Conservation (phyloP, 2,113 vertebrate species). For the Chroicocephalus ridibundus region DNA sequence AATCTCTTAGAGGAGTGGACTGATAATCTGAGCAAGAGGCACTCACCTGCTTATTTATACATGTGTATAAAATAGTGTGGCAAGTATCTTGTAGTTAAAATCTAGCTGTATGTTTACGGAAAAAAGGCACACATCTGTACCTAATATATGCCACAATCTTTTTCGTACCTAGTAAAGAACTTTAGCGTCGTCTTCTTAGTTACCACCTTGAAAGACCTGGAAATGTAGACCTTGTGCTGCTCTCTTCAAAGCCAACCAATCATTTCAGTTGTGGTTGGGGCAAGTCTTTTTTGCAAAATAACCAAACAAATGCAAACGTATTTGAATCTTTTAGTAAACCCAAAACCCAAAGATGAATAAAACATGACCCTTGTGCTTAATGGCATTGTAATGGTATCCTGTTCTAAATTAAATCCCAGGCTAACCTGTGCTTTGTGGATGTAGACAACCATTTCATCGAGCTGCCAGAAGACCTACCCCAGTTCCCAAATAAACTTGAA, state of each 20-base stretch:
- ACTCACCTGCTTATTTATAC: background rate
- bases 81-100: background rate
- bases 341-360: background rate
- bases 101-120: background rate
- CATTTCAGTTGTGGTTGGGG: background rate
- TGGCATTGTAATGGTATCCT: background rate
- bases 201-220: background rate
- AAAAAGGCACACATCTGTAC: background rate
- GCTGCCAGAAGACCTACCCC: slow-evolving; percentile 95
- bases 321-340: background rate
- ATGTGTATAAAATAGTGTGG: background rate
- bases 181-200: background rate
- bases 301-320: background rate
- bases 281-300: background rate
- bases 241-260: background rate
- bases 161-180: background rate
- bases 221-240: background rate
- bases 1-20: background rate
- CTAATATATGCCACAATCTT: background rate
- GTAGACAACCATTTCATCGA: slow-evolving; percentile 98
- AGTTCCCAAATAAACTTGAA: slow-evolving; percentile 98
- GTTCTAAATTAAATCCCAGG: slow-evolving; percentile 76
- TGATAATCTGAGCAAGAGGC: background rate
- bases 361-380: background rate
- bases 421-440: slow-evolving; percentile 98